Conservation (phyloP, 2,113 vertebrate species). For the Calcarius ornatus region DNA sequence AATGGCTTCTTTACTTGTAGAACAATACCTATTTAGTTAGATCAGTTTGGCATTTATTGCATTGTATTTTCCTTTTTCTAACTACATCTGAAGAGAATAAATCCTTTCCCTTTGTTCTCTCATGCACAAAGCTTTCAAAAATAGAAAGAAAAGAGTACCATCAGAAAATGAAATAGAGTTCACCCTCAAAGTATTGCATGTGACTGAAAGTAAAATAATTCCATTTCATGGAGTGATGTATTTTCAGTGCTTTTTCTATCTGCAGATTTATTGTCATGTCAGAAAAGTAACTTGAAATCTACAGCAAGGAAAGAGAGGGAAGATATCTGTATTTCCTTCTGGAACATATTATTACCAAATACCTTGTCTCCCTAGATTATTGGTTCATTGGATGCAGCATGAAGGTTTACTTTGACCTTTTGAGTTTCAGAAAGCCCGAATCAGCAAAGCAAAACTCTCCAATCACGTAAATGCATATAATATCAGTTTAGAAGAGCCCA, state of each 20-base stretch:
- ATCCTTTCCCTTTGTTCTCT: slow-evolving; percentile 40
- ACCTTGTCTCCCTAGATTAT: background rate
- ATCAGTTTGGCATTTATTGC: background rate
- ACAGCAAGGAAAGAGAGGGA: background rate
- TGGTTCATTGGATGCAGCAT: background rate
- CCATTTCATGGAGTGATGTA: slow-evolving; percentile 47
- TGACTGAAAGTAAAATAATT: slow-evolving; percentile 67
- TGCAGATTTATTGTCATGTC: slow-evolving; percentile 41
- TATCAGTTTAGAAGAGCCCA: background rate
- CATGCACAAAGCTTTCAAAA: slow-evolving; percentile 34
- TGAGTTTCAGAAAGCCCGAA: background rate
- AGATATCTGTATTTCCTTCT: background rate
- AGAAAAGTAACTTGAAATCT: slow-evolving; percentile 50
- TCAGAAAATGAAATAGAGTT: slow-evolving; percentile 62
- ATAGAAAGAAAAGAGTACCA: background rate
- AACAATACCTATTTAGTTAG: slow-evolving; percentile 42
- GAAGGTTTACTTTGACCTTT: background rate
- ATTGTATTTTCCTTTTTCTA: slow-evolving; percentile 15
- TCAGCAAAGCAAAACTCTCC: background rate
- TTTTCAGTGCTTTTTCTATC: slow-evolving; percentile 52
- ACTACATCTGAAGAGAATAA: slow-evolving; percentile 31
- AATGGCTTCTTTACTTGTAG: background rate
- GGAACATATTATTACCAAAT: background rate
- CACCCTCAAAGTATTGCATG: slow-evolving; percentile 54
- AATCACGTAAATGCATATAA: background rate